A percentile compares a stretch with the other conserved stretches of the same genome.
These are phyloP conservation scores for Limnephilus lunatus DNA, from an alignment of 2,888 invertebrate genomes.

Conservation along the genomic window DNA sequence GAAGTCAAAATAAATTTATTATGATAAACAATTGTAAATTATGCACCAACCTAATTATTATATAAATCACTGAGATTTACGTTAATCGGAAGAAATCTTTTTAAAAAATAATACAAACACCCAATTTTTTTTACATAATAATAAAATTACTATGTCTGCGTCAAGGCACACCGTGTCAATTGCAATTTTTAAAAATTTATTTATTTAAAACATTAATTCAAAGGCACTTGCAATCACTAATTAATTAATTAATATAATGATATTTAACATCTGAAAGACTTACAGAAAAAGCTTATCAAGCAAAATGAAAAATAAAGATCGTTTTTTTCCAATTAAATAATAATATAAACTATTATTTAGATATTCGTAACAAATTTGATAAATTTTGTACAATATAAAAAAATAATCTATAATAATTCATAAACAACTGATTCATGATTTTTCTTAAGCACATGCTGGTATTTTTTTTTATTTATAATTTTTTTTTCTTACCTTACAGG, in stretches of 20 bases:
- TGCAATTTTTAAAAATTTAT: not conserved
- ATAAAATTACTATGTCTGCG: not conserved
- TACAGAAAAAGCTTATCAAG: conserved; percentile 9
- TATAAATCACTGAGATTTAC: not conserved
- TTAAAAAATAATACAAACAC: not conserved
- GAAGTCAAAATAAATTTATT: not conserved
- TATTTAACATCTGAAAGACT: not conserved
- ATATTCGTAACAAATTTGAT: not conserved
- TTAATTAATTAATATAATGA: not conserved
- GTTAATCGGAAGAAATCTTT: not conserved
- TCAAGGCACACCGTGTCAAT: not conserved
- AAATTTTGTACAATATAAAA: conserved; percentile 2
- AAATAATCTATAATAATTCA: not conserved
- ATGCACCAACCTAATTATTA: not conserved
- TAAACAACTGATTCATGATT: not conserved
- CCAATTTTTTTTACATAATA: conserved; percentile 20
- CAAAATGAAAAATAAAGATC: not conserved
- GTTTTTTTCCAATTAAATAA: not conserved
- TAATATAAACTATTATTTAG: not conserved
- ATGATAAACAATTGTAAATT: not conserved
- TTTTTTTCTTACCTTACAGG: conserved; percentile 5
- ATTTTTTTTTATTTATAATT: not conserved
- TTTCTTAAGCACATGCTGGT: conserved; percentile 7
- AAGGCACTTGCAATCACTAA: conserved; percentile 21
- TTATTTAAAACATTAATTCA: not conserved